A percentile compares a stretch with the other conserved stretches of the same genome.
phyloP scores from a whole-genome alignment of 2,888 invertebrate species.

The Acleris emargana region DNA sequence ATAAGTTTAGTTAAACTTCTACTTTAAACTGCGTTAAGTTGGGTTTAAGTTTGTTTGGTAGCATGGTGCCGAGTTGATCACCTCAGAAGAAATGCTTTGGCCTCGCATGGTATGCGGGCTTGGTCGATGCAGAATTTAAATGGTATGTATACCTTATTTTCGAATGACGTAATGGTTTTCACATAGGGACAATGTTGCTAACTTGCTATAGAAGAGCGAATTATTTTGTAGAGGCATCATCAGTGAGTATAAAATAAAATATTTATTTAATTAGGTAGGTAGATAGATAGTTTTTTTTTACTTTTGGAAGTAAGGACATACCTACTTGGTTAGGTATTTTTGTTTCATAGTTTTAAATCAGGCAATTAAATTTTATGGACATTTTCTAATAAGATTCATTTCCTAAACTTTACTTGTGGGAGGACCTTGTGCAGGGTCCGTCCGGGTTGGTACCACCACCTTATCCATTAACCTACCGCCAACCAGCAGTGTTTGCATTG shows the following conservation, averaged over 20 bases:
- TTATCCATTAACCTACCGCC: too few species aligned
- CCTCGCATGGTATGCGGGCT: constrained; percentile 66
- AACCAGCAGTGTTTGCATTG: too few species aligned
- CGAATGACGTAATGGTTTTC: constrained; percentile 29
- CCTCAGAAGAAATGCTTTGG: constrained; percentile 72
- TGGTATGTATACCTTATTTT: constrained; percentile 26
- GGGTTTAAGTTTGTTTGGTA: constrained; percentile 43
- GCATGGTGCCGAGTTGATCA: constrained; percentile 56
- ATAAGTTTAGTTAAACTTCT: constrained; percentile 23
- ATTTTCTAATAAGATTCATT: too few species aligned
- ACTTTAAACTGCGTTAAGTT: constrained; percentile 31
- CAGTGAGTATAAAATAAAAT: neutral
- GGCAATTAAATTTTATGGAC: too few species aligned
- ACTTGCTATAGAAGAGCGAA: neutral
- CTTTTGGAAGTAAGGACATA: too few species aligned
- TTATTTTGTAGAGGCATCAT: neutral
- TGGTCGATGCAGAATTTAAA: constrained; percentile 48
- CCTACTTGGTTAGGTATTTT: too few species aligned
- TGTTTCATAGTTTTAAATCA: too few species aligned
- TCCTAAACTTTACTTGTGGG: too few species aligned
- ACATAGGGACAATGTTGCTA: neutral
- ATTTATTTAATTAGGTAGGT: too few species aligned
- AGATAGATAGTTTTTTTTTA: too few species aligned
- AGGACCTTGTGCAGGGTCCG: too few species aligned
- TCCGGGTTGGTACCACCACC: too few species aligned